These are phyloP conservation scores for Arenaria interpres DNA, from an alignment of 2,113 vertebrate species.

Conservation along the genomic window DNA sequence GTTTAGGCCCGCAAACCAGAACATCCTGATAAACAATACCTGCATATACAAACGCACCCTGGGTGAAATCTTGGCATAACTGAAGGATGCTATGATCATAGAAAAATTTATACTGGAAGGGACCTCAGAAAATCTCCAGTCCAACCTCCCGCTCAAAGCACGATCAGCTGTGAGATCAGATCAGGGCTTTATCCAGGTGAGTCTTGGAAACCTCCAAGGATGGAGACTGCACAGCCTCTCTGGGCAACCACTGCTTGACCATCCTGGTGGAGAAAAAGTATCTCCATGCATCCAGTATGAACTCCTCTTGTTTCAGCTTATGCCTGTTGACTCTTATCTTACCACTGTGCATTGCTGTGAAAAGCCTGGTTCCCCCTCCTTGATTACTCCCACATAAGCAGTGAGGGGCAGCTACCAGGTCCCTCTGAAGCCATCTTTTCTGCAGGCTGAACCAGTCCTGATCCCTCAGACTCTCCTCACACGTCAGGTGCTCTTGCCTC, in stretches of 20 bases:
- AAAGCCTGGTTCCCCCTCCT: background rate
- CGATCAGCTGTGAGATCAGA: background rate
- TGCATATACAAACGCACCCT: background rate
- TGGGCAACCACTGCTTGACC: background rate
- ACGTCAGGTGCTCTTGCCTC: background rate
- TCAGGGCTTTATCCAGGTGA: background rate
- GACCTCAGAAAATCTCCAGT: background rate
- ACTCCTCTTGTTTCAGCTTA: background rate
- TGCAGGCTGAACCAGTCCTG: background rate
- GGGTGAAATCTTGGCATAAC: background rate
- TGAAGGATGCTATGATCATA: background rate
- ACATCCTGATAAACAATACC: background rate
- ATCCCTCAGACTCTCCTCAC: background rate
- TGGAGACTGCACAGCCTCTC: background rate
- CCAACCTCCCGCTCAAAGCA: background rate
- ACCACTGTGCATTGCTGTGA: background rate
- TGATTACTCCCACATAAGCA: fast-evolving
- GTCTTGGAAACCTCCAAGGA: background rate
- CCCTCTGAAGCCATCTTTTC: background rate
- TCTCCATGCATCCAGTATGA: background rate
- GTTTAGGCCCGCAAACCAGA: too few relatives aligned
- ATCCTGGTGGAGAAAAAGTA: background rate
- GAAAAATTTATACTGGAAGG: background rate
- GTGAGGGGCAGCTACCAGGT: background rate
- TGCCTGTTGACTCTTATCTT: background rate